Conservation (phyloP, 2,113 vertebrate species). For the Catagonus wagneri region DNA sequence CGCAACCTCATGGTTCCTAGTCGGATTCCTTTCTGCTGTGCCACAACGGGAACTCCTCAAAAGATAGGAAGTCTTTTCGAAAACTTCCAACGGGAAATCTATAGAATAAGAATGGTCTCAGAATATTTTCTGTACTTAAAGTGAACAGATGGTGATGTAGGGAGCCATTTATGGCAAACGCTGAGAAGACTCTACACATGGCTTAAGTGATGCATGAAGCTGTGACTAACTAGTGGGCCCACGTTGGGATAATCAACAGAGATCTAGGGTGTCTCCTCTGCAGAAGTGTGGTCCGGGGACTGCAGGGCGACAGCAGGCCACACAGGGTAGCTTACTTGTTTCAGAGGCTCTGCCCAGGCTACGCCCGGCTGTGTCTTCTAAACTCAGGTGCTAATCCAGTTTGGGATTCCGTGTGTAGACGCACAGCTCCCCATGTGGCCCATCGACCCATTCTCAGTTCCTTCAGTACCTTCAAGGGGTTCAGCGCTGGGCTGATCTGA, state of each 20-base stretch:
- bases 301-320: background rate
- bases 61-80: slow-evolving; percentile 12
- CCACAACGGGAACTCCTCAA: background rate
- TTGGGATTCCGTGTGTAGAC: background rate
- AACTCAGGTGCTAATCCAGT: background rate
- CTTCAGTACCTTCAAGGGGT: background rate
- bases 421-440: background rate
- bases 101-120: slow-evolving; percentile 20
- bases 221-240: slow-evolving; percentile 63
- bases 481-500: background rate
- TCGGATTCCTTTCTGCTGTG: too few relatives aligned
- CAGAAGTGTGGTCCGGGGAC: background rate
- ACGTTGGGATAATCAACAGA: background rate
- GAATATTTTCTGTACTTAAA: slow-evolving; percentile 63
- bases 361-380: background rate
- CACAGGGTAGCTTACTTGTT: background rate
- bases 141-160: slow-evolving; percentile 71
- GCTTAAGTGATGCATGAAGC: slow-evolving; percentile 44
- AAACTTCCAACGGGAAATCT: slow-evolving; percentile 45
- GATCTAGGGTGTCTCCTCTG: background rate
- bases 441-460: background rate
- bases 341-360: background rate
- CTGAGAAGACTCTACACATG: slow-evolving; percentile 62
- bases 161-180: slow-evolving; percentile 75
- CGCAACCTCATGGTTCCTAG: too few relatives aligned